A percentile compares a stretch with the other conserved stretches of the same genome.
Conservation (phyloP, 2,113 vertebrate species). For the Microcebus ravelobensis region DNA sequence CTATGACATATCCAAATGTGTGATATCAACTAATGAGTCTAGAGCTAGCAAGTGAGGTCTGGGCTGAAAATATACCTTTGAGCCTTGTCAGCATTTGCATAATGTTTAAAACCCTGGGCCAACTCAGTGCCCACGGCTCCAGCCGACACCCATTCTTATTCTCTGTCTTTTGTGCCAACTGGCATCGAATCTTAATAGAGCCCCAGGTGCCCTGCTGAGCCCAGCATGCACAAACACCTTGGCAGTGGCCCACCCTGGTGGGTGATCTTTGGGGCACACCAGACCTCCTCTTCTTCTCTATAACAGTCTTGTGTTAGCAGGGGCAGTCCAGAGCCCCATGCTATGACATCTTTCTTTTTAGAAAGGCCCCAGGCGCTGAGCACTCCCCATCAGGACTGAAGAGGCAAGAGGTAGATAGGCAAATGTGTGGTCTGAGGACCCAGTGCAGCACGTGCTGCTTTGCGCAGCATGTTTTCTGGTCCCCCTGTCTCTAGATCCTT, state of each 20-base stretch:
- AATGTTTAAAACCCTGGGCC: neutral
- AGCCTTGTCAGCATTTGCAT: neutral
- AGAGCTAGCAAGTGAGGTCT: neutral
- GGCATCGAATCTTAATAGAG: too few species aligned
- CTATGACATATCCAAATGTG: neutral
- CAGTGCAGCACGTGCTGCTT: neutral
- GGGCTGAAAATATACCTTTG: neutral
- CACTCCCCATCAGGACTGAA: neutral
- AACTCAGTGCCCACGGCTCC: neutral
- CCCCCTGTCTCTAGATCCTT: neutral
- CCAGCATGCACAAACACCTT: neutral
- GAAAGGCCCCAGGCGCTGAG: neutral
- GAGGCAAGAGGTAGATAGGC: neutral
- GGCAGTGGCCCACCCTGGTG: too few species aligned
- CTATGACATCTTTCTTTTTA: neutral
- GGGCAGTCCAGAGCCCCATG: neutral
- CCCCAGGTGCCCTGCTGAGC: neutral
- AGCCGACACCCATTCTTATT: accelerated
- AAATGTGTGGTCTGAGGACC: accelerated
- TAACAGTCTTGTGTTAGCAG: neutral
- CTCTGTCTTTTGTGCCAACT: neutral
- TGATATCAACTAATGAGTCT: neutral
- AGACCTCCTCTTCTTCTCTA: neutral
- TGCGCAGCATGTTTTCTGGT: accelerated
- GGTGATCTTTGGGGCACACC: neutral